These are phyloP conservation scores for Cygnus olor DNA, from an alignment of 2,797 vertebrate species.

Conservation along the genomic window DNA sequence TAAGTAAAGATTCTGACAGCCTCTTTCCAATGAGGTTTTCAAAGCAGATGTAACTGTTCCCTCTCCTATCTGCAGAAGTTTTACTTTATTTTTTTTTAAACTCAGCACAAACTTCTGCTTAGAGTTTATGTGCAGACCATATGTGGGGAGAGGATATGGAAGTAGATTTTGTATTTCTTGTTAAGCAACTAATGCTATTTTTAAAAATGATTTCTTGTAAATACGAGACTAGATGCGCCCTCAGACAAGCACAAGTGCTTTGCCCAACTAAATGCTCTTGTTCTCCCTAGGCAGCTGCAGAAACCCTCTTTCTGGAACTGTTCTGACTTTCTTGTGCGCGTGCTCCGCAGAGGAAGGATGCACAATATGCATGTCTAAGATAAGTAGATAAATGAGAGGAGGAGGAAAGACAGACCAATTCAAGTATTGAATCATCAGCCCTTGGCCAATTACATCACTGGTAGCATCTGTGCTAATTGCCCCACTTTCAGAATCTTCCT, in stretches of 20 bases:
- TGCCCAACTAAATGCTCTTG: not conserved
- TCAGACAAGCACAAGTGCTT: not conserved
- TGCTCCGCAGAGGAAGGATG: not conserved
- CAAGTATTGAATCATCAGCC: not conserved
- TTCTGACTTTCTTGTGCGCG: not conserved
- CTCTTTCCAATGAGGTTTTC: not conserved
- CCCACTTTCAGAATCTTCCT: not conserved
- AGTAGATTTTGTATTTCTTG: not conserved
- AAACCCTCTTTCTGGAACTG: not conserved
- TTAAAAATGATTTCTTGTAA: not conserved
- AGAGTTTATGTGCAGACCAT: not conserved
- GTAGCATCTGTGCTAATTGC: not conserved
- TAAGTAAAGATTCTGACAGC: not conserved
- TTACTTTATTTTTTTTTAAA: not conserved
- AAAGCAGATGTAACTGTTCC: not conserved
- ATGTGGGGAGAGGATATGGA: rapidly evolving
- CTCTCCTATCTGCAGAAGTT: not conserved
- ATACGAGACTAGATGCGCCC: not conserved
- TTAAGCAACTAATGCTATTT: not conserved
- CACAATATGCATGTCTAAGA: not conserved
- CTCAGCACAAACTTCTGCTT: not conserved
- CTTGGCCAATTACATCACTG: not conserved
- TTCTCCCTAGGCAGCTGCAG: not conserved
- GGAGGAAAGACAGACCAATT: not conserved
- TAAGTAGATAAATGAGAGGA: not conserved